Evolutionary conservation across 1,140 invertebrate genomes (phyloP).

Genomic region (Lepeophtheirus salmonis): DNA sequence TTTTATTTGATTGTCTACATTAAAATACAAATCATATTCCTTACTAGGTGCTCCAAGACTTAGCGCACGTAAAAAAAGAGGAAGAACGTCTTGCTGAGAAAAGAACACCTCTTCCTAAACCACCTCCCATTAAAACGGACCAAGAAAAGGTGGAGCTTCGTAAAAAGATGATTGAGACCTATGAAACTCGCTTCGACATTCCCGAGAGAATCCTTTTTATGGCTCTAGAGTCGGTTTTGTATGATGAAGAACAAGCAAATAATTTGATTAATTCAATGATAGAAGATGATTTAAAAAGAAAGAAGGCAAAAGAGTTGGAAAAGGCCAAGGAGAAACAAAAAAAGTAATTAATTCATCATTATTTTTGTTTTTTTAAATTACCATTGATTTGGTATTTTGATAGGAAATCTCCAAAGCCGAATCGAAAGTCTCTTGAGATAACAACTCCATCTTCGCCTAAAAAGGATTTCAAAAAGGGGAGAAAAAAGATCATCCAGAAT

Average conservation of each 20-base stretch:
- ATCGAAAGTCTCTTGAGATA: conserved; percentile 15
- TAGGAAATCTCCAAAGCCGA: conserved; percentile 20
- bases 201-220: conserved; percentile 55
- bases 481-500: background rate
- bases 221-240: conserved; percentile 63
- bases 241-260: conserved; percentile 49
- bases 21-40: background rate
- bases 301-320: conserved; percentile 16
- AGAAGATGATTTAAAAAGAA: conserved; percentile 17
- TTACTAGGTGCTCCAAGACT: conserved; percentile 9
- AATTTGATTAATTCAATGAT: conserved; percentile 19
- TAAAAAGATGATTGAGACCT: conserved; percentile 36
- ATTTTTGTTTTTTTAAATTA: background rate
- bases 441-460: conserved; percentile 6
- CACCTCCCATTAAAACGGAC: conserved; percentile 16
- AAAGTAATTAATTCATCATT: no score
- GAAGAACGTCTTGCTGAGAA: conserved; percentile 14
- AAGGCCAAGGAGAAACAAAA: conserved; percentile 18
- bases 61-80: background rate
- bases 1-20: background rate
- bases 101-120: conserved; percentile 11
- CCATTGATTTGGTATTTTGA: background rate
- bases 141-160: conserved; percentile 45
- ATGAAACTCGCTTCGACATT: conserved; percentile 31
- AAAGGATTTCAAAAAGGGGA: background rate